Percentiles rank a stretch among this genome's conserved stretches.
phyloP scores from a whole-genome alignment of 2,113 vertebrate genomes.

The Antechinus flavipes region DNA sequence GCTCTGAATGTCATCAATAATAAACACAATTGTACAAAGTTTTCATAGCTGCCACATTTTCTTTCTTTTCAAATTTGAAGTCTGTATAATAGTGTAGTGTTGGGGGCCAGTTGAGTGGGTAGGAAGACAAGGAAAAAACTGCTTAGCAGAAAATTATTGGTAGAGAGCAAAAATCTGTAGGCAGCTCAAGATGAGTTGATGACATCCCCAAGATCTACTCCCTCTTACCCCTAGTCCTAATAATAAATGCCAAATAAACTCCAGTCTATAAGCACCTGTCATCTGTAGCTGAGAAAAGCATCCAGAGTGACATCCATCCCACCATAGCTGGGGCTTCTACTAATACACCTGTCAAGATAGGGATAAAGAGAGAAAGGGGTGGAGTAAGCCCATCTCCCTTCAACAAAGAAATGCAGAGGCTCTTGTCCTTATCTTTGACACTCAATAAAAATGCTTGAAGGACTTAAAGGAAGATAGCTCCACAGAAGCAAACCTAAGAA shows the following conservation, averaged over 20 bases:
- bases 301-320: not conserved
- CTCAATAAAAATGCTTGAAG: constrained; percentile 31
- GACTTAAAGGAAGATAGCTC: not conserved
- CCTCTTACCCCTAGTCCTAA: not conserved
- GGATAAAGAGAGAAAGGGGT: not conserved
- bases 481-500: not conserved
- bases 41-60: constrained; percentile 21
- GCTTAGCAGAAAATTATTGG: not conserved
- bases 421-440: not conserved
- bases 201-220: not conserved
- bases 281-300: not conserved
- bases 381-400: not conserved
- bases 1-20: not conserved
- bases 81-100: not conserved
- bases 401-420: not conserved
- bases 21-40: not conserved
- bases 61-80: not conserved
- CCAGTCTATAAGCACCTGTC: not conserved
- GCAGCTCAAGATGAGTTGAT: not conserved
- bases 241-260: not conserved
- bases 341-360: not conserved
- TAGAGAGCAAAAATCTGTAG: not conserved
- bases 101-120: not conserved
- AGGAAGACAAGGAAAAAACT: not conserved
- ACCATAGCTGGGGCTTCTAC: not conserved